Evolutionary conservation across 2,888 invertebrate species (phyloP).

Genomic region (Plagodis dolabraria): DNA sequence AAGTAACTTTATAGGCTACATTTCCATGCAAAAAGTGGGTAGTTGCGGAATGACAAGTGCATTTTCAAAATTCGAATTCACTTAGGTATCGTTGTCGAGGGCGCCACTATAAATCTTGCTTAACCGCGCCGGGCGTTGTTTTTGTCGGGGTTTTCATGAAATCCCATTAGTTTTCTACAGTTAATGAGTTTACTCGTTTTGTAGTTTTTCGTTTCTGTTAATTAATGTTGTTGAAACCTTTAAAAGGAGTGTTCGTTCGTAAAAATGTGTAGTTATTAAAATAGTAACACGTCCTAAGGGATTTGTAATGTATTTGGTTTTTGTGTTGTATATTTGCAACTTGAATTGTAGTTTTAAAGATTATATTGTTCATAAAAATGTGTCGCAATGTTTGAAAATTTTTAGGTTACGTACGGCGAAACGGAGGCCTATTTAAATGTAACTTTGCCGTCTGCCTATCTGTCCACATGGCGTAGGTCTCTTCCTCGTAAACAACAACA

Average conservation of each 20-base stretch:
- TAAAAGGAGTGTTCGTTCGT: constrained; percentile 22
- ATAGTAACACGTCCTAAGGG: constrained; percentile 13
- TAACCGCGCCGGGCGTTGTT: constrained; percentile 35
- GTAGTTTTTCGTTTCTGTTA: constrained; percentile 37
- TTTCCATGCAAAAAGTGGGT: constrained; percentile 6
- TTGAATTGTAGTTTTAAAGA: constrained; percentile 17
- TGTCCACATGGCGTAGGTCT: too few species aligned
- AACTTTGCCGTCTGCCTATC: too few species aligned
- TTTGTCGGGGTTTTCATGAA: constrained; percentile 38
- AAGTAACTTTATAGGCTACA: neutral
- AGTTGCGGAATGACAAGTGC: constrained; percentile 19
- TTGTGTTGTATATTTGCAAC: constrained; percentile 12
- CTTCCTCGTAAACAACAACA: too few species aligned
- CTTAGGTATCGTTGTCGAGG: constrained; percentile 20
- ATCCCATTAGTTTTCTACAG: constrained; percentile 52
- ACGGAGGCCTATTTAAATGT: too few species aligned
- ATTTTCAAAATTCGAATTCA: constrained; percentile 26
- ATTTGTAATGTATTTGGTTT: constrained; percentile 17
- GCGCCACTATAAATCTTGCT: constrained; percentile 38
- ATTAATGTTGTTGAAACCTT: constrained; percentile 33
- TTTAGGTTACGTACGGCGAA: too few species aligned
- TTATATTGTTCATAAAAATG: constrained; percentile 8
- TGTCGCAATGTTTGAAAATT: too few species aligned
- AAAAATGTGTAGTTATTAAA: constrained; percentile 3
- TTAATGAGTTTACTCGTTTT: constrained; percentile 51